Evolutionary conservation across 2,888 invertebrate genomes (phyloP).

Genomic region (Drosophila limbata): DNA sequence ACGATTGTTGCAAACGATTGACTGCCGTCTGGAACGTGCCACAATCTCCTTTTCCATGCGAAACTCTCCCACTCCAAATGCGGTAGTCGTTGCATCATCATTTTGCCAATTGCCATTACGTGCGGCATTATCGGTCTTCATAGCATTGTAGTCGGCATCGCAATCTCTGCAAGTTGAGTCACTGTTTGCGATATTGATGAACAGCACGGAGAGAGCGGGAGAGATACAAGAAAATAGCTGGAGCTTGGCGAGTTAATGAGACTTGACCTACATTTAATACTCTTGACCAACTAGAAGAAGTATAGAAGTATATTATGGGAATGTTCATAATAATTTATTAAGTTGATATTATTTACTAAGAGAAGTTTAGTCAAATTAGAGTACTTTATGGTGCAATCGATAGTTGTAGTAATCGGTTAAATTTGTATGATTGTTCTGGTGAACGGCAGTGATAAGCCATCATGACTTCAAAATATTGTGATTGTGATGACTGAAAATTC

Average conservation of each 20-base stretch:
- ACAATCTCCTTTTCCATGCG: background rate
- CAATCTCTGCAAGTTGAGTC: constrained; percentile 63
- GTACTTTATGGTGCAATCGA: too few relatives aligned
- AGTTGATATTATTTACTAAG: too few relatives aligned
- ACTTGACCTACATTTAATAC: constrained; percentile 9
- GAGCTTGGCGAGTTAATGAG: constrained; percentile 52
- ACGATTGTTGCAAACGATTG: constrained; percentile 69
- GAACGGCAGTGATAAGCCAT: too few relatives aligned
- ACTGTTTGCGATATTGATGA: constrained; percentile 60
- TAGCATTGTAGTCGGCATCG: constrained; percentile 31
- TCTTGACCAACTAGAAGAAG: too few relatives aligned
- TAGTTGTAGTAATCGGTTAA: too few relatives aligned
- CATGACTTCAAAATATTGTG: too few relatives aligned
- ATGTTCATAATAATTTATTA: too few relatives aligned
- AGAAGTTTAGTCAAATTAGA: too few relatives aligned
- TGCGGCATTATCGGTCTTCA: constrained; percentile 67
- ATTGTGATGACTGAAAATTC: too few relatives aligned
- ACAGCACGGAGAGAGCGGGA: constrained; percentile 10
- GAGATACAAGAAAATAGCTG: background rate
- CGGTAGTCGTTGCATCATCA: constrained; percentile 65
- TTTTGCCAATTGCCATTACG: constrained; percentile 77
- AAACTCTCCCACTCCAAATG: constrained; percentile 15
- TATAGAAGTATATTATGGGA: too few relatives aligned
- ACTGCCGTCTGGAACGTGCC: constrained; percentile 60
- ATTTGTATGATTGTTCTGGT: too few relatives aligned